phyloP scores from a whole-genome alignment of 2,888 invertebrate genomes.

The Adelphocoris suturalis region DNA sequence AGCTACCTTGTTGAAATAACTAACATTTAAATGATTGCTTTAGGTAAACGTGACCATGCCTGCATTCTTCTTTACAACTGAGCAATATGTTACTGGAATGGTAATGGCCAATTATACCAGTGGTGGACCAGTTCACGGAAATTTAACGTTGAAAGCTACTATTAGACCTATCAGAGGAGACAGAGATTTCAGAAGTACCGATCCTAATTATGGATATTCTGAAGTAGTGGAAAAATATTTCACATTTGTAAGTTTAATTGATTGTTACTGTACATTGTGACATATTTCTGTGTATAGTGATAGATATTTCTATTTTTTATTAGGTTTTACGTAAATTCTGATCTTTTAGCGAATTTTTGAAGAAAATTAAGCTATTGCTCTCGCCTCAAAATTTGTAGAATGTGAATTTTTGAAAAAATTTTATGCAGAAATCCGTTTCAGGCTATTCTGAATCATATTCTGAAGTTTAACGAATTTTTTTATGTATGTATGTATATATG shows the following conservation, averaged over 20 bases:
- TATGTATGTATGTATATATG: too few relatives aligned
- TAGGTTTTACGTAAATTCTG: slow-evolving; percentile 24
- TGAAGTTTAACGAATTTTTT: too few relatives aligned
- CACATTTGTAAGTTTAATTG: slow-evolving; percentile 83
- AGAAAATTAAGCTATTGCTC: too few relatives aligned
- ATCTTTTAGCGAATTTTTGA: too few relatives aligned
- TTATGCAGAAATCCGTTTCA: too few relatives aligned
- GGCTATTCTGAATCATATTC: too few relatives aligned
- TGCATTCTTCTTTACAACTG: slow-evolving; percentile 93
- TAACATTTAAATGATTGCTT: slow-evolving; percentile 69
- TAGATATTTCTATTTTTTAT: slow-evolving; percentile 63
- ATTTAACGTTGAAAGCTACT: slow-evolving; percentile 91
- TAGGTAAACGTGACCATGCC: slow-evolving; percentile 97
- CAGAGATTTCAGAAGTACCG: slow-evolving; percentile 76
- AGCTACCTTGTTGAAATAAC: too few relatives aligned
- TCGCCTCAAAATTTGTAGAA: too few relatives aligned
- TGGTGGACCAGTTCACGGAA: slow-evolving; percentile 93
- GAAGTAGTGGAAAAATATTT: slow-evolving; percentile 85
- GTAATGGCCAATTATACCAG: slow-evolving; percentile 97
- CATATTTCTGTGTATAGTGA: slow-evolving; percentile 39
- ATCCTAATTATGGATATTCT: slow-evolving; percentile 75
- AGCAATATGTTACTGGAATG: slow-evolving; percentile 89
- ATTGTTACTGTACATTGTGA: neutral
- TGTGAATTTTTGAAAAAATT: too few relatives aligned
- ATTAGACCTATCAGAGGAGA: slow-evolving; percentile 83